These are phyloP conservation scores for Neotoma lepida DNA, from an alignment of 2,113 vertebrate species.

Conservation along the genomic window DNA sequence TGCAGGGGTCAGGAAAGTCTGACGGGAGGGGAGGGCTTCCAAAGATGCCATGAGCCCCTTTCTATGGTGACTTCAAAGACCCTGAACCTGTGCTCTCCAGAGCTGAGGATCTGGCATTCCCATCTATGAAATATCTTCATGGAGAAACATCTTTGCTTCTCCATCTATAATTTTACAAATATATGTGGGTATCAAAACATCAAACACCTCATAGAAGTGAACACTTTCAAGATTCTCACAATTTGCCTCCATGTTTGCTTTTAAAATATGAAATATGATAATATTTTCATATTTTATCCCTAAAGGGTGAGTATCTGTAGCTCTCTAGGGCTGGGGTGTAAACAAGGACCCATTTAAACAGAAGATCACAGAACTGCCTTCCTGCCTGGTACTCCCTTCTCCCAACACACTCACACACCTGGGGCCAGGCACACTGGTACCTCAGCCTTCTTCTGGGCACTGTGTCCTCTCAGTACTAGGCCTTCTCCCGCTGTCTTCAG, in stretches of 20 bases:
- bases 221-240: background rate
- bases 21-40: fast-evolving
- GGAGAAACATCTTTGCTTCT: background rate
- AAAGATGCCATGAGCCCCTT: background rate
- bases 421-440: background rate
- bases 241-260: background rate
- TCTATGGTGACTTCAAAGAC: background rate
- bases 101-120: background rate
- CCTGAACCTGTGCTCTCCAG: background rate
- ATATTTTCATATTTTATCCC: background rate
- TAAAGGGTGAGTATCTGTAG: background rate
- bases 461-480: background rate
- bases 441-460: too few relatives aligned
- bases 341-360: background rate
- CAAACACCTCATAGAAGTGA: background rate
- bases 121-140: background rate
- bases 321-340: background rate
- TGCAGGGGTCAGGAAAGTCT: fast-evolving
- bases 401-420: background rate
- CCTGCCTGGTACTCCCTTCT: too few relatives aligned
- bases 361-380: background rate
- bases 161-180: background rate
- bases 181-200: background rate
- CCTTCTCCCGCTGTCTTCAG: background rate
- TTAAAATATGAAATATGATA: background rate